Evolutionary conservation across 2,888 invertebrate species (phyloP), one percentile per base, ranked within the genome.

Genomic region (Sinhomidia bicolor): DNA sequence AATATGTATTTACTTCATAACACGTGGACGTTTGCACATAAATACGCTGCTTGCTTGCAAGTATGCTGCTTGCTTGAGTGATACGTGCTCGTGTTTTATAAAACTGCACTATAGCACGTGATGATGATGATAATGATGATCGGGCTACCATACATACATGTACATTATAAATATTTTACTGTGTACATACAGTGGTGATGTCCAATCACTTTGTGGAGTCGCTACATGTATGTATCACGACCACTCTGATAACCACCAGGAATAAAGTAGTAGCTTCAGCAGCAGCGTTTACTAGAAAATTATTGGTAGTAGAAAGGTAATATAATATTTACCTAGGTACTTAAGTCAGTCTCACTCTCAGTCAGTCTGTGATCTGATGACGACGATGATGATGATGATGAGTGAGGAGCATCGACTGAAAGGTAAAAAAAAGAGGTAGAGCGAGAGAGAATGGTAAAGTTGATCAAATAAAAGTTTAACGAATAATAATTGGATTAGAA

Each of bases 381-480:
- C n/a, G n/a, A n/a, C n/a, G n/a, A n/a, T n/a, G n/a, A n/a, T n/a
- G n/a, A n/a, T n/a, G n/a, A n/a, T n/a, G n/a, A n/a, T n/a, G n/a
- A n/a, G n/a, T n/a, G n/a, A n/a, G n/a, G n/a, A n/a, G n/a, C n/a
- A n/a, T n/a, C n/a, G n/a, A n/a, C 3, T 44, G 44, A 44, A 44
- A 44, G 44, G 12, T n/a, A 44, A 9, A 44, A 1, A 9, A 44
- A 9, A 44, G 12, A 44, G 9, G 44, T 44, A 12, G 10, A 12
- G 44, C 10, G 44, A n/a, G n/a, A 44, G 44, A 44, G 44, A 44
- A 1, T 26, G 17, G 20, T n/a, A n/a, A n/a, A n/a, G n/a, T n/a
- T 62, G 60, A 12, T 26, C 62, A 62, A 62, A 62, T 62, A 62
- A 26, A 62, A 62, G 29, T 62, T 62, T 62, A 62, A 62, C 29